A percentile compares a stretch with the other conserved stretches of the same genome.
Conservation (phyloP, 2,113 vertebrate species). For the Crotophaga sulcirostris region DNA sequence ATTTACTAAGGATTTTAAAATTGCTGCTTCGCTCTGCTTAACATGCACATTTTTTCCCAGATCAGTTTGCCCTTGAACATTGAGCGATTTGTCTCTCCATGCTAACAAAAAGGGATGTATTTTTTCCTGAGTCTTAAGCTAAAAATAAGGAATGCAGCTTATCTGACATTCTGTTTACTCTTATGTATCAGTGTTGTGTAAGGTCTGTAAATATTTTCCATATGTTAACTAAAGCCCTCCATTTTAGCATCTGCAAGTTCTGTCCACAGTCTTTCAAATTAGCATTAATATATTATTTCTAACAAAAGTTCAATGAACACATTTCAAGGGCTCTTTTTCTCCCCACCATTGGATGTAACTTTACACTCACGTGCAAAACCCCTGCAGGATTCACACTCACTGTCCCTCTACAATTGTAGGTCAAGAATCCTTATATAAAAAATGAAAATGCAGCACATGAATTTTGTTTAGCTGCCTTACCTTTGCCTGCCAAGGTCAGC, state of each 20-base stretch:
- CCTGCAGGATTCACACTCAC: not conserved
- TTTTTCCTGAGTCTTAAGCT: not conserved
- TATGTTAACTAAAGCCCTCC: conserved; percentile 27
- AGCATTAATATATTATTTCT: not conserved
- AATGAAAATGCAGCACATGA: not conserved
- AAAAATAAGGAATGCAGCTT: conserved; percentile 53
- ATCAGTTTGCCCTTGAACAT: not conserved
- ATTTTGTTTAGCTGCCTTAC: not conserved
- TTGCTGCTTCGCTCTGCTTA: not conserved
- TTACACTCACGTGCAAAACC: not conserved
- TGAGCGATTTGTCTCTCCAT: not conserved
- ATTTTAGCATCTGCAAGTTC: not conserved
- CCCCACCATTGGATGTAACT: not conserved
- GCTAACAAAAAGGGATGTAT: not conserved
- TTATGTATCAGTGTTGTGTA: conserved; percentile 19
- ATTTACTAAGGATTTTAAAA: not conserved
- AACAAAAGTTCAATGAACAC: not conserved
- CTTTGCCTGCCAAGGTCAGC: not conserved
- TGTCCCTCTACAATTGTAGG: not conserved
- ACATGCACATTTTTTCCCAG: not conserved
- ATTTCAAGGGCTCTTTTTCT: not conserved
- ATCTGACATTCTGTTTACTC: conserved; percentile 54
- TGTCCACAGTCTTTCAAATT: not conserved
- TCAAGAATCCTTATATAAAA: not conserved
- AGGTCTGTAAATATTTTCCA: conserved; percentile 51